Conservation (phyloP, 1,140 invertebrate genomes). For the Drosophila sucinea region DNA sequence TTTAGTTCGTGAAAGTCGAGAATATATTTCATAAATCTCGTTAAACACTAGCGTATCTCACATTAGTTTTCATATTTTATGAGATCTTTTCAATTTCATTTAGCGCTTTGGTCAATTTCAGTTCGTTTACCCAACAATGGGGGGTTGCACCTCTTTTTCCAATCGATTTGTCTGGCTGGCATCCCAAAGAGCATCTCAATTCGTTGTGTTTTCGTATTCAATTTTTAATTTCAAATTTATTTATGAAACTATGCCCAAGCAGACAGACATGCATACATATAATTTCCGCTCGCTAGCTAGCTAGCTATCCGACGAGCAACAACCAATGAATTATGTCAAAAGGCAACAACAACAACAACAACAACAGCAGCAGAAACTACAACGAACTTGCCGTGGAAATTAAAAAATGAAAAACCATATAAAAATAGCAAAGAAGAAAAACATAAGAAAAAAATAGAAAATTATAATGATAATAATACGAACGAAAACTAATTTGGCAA, state of each 20-base stretch:
- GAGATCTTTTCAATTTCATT: constrained; percentile 52
- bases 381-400: constrained; percentile 10
- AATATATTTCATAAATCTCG: constrained; percentile 45
- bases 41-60: constrained; percentile 43
- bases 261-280: constrained; percentile 50
- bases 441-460: constrained; percentile 17
- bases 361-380: constrained; percentile 27
- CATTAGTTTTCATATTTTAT: constrained; percentile 58
- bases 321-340: constrained; percentile 68
- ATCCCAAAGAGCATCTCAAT: background rate
- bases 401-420: constrained; percentile 17
- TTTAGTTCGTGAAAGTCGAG: no score
- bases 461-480: constrained; percentile 48
- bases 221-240: constrained; percentile 56
- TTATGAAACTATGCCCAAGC: constrained; percentile 47
- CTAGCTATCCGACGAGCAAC: constrained; percentile 5
- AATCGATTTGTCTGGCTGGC: background rate
- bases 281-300: constrained; percentile 59
- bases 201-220: constrained; percentile 1
- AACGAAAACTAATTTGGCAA: constrained; percentile 38
- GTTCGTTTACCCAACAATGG: constrained; percentile 13
- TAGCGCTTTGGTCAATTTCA: constrained; percentile 47
- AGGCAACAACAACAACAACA: constrained; percentile 18
- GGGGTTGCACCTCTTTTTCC: background rate
- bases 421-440: constrained; percentile 48